A percentile compares a stretch with the other conserved stretches of the same genome.
phyloP scores from a whole-genome alignment of 2,797 vertebrate genomes.

The Rousettus madagascariensis region DNA sequence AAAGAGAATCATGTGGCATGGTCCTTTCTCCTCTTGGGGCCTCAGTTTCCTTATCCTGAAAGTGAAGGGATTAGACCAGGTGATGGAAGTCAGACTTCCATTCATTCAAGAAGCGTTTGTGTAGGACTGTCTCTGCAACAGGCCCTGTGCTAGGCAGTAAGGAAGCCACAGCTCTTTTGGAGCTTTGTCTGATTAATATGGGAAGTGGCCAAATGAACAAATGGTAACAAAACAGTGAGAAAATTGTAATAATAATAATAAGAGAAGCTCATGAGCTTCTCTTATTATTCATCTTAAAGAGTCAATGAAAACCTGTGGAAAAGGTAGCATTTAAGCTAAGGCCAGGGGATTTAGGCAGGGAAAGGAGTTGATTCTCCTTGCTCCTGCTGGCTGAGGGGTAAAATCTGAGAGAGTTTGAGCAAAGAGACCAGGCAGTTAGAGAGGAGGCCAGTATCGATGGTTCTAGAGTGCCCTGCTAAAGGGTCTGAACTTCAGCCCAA shows the following conservation, averaged over 20 bases:
- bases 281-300: not conserved
- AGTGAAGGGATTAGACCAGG: not conserved
- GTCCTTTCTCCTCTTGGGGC: not conserved
- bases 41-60: not conserved
- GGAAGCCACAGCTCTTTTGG: not conserved
- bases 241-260: not conserved
- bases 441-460: not conserved
- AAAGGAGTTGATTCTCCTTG: rapidly evolving
- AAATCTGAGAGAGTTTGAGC: not conserved
- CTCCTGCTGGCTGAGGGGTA: not conserved
- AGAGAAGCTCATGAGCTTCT: not conserved
- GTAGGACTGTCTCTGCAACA: not conserved
- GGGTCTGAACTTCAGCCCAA: not conserved
- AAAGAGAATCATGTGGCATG: not conserved
- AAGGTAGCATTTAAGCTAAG: not conserved
- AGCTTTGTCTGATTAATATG: not conserved
- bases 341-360: not conserved
- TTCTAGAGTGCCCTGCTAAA: no score
- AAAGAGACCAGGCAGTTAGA: not conserved
- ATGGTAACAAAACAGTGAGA: not conserved
- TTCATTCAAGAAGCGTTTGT: not conserved
- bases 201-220: not conserved
- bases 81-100: not conserved
- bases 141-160: not conserved
- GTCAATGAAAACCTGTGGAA: not conserved